Percentiles rank a stretch among this genome's conserved stretches.
Evolutionary conservation across 53 echinoderm and acorn worm genomes (phyloP).

Genomic region (Echinometra lucunter): DNA sequence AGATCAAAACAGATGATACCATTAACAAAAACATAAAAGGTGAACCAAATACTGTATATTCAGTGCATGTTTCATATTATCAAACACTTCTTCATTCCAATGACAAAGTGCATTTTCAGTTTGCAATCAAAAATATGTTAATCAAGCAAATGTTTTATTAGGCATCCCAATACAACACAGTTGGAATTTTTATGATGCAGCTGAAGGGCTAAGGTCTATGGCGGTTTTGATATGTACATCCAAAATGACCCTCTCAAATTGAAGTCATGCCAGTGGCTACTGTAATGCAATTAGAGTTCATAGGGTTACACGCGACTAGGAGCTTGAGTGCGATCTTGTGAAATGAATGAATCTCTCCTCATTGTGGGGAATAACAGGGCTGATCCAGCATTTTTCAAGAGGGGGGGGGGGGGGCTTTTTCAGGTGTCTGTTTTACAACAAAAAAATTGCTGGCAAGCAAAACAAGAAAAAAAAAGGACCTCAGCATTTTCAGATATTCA

Average conservation of each 20-base stretch:
- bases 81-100: not conserved
- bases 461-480: too few relatives aligned
- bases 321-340: not conserved
- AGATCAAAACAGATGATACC: too few relatives aligned
- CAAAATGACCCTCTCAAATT: not conserved
- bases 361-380: too few relatives aligned
- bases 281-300: constrained; percentile 17
- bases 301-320: not conserved
- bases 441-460: too few relatives aligned
- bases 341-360: not conserved
- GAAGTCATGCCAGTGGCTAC: constrained; percentile 20
- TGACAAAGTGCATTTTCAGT: not conserved
- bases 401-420: not conserved
- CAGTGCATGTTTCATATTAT: not conserved
- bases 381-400: too few relatives aligned
- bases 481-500: too few relatives aligned
- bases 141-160: not conserved
- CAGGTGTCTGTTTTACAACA: too few relatives aligned
- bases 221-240: constrained; percentile 4
- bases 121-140: constrained; percentile 5
- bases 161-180: not conserved
- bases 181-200: not conserved
- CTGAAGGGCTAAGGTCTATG: not conserved
- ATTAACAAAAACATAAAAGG: too few relatives aligned
- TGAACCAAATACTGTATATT: too few relatives aligned